Conservation (phyloP, 92 coral and sea anemone genomes). For the Hydrozoanthus gracilis region DNA sequence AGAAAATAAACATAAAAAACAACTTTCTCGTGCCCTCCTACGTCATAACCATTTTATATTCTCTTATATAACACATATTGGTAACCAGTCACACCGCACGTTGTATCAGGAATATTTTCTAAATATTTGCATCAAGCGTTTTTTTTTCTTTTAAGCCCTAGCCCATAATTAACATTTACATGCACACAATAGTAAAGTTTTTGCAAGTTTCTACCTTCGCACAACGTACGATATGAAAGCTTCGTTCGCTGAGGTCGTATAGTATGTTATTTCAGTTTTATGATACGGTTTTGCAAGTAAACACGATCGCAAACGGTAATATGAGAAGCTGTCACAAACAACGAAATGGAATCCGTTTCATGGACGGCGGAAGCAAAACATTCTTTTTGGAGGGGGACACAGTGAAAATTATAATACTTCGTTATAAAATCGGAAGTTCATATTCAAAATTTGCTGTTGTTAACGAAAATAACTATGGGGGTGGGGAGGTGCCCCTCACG, state of each 20-base stretch:
- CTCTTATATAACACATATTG: background rate
- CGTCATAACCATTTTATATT: background rate
- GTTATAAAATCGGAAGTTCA: no score
- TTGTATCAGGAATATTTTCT: background rate
- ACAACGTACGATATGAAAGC: background rate
- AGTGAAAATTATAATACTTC: no score
- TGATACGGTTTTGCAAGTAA: background rate
- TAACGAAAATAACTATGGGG: no score
- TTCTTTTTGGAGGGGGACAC: no score
- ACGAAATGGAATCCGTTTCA: background rate
- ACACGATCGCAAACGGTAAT: background rate
- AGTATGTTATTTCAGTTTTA: background rate
- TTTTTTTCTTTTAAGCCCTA: background rate
- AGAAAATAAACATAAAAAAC: no score
- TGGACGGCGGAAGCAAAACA: no score
- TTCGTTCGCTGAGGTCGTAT: conserved; percentile 1
- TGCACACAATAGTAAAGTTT: background rate
- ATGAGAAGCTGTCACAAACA: background rate
- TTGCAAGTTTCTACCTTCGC: background rate
- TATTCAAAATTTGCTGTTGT: no score
- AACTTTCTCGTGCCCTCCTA: background rate
- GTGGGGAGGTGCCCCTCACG: no score
- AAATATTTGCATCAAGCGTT: background rate
- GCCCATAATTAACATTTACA: background rate
- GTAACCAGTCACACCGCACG: background rate